A percentile compares a stretch with the other conserved stretches of the same genome.
Evolutionary conservation across 2,797 vertebrate species (phyloP).

Genomic region (Betta splendens): DNA sequence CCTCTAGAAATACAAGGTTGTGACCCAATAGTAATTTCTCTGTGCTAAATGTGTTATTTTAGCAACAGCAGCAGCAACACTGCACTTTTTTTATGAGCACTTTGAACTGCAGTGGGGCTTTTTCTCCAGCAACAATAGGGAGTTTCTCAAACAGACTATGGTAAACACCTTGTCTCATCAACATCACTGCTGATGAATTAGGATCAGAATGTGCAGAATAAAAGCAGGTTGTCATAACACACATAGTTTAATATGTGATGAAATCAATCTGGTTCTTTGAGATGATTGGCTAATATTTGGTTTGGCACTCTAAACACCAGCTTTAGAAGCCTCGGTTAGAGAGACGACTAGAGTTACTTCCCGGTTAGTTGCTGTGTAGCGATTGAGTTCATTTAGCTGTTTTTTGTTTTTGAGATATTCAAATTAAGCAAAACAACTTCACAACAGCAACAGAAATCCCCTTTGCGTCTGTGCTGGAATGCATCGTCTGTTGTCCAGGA

Average conservation of each 20-base stretch:
- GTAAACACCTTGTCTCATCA: constrained; percentile 25
- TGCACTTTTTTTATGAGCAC: constrained; percentile 27
- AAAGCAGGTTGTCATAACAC: constrained; percentile 29
- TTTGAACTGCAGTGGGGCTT: constrained; percentile 8
- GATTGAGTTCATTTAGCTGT: constrained; percentile 8
- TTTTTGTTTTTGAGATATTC: not conserved
- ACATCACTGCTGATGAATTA: constrained; percentile 12
- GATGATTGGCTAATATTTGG: constrained; percentile 30
- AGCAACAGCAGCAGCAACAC: constrained; percentile 18
- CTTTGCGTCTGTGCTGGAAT: constrained; percentile 58
- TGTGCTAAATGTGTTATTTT: constrained; percentile 47
- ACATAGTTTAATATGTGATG: constrained; percentile 29
- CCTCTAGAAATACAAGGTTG: constrained; percentile 46
- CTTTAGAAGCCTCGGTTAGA: constrained; percentile 23
- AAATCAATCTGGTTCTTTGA: constrained; percentile 26
- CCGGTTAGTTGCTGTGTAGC: constrained; percentile 11
- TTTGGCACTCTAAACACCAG: constrained; percentile 29
- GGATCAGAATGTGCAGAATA: constrained; percentile 19
- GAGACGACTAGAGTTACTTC: constrained; percentile 17
- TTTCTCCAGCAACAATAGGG: constrained; percentile 6
- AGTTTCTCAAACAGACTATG: constrained; percentile 14
- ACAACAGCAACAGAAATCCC: constrained; percentile 54
- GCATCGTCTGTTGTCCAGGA: constrained; percentile 62
- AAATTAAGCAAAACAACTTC: constrained; percentile 35
- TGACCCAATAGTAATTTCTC: constrained; percentile 43